These are phyloP conservation scores for Acronicta alni DNA, from an alignment of 2,888 invertebrate species.

Conservation along the genomic window DNA sequence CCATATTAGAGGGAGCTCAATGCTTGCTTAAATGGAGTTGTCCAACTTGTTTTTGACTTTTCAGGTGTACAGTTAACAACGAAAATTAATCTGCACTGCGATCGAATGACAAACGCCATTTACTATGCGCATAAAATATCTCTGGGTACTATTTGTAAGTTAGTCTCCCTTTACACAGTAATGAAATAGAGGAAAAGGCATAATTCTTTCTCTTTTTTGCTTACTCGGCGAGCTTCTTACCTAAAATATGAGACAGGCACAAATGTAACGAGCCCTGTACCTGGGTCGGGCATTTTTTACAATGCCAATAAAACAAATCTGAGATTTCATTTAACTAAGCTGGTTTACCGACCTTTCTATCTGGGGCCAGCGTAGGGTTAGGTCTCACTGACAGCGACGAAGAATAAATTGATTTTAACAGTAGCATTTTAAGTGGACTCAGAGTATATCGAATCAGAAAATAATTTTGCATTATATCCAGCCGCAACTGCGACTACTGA, in stretches of 20 bases:
- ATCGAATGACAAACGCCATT: too few relatives aligned
- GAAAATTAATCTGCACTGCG: too few relatives aligned
- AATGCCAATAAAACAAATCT: constrained; percentile 53
- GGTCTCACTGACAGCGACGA: constrained; percentile 26
- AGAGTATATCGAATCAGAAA: too few relatives aligned
- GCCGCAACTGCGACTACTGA: too few relatives aligned
- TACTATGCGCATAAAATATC: too few relatives aligned
- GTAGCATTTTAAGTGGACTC: too few relatives aligned
- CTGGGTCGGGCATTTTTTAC: constrained; percentile 41
- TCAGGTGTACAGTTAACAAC: too few relatives aligned
- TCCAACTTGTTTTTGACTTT: too few relatives aligned
- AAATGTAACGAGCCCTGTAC: constrained; percentile 29
- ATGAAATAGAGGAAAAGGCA: constrained; percentile 8
- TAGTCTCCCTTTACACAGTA: constrained; percentile 18
- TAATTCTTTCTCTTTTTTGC: constrained; percentile 9
- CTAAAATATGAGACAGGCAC: constrained; percentile 36
- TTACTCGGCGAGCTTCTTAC: constrained; percentile 12
- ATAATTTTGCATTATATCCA: too few relatives aligned
- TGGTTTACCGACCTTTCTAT: constrained; percentile 49
- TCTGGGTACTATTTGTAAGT: too few relatives aligned
- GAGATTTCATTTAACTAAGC: constrained; percentile 60
- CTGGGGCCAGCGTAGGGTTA: constrained; percentile 13
- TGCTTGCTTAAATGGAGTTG: too few relatives aligned
- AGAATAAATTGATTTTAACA: neutral
- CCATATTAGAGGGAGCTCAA: too few relatives aligned